These are phyloP conservation scores for Serinus canaria DNA, from an alignment of 2,113 vertebrate species.

Conservation along the genomic window DNA sequence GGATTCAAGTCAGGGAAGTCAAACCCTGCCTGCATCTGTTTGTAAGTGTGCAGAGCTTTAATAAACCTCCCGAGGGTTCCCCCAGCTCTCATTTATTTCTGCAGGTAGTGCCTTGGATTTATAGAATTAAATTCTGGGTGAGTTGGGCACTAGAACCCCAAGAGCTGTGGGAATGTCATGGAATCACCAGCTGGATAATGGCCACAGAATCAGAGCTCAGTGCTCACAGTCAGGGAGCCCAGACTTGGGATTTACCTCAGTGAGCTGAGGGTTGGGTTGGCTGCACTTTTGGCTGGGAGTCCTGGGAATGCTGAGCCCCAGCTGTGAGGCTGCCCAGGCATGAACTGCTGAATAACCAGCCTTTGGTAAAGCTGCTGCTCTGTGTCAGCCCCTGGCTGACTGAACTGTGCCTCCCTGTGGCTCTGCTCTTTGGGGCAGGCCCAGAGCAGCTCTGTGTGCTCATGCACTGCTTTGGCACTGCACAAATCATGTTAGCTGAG, in stretches of 20 bases:
- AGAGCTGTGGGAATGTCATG: neutral
- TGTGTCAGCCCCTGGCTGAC: neutral
- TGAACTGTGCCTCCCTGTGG: neutral
- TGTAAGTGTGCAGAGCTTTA: neutral
- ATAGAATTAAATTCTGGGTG: neutral
- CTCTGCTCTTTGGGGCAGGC: neutral
- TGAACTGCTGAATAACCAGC: neutral
- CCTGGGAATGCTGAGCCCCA: neutral
- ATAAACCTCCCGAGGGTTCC: neutral
- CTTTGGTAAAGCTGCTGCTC: neutral
- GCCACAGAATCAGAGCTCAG: neutral
- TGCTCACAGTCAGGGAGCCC: neutral
- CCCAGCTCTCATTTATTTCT: neutral
- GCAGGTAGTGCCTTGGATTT: neutral
- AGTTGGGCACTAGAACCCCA: neutral
- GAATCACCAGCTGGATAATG: neutral
- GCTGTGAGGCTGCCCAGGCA: neutral
- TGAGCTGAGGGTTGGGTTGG: fast-evolving
- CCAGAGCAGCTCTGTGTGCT: neutral
- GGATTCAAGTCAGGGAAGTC: neutral
- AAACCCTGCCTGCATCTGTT: neutral
- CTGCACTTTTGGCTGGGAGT: neutral
- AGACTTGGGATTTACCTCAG: fast-evolving
- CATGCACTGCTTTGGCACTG: fast-evolving
- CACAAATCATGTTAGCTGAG: neutral